phyloP scores from a whole-genome alignment of 2,113 vertebrate species.

The Pelvicachromis taeniatus region DNA sequence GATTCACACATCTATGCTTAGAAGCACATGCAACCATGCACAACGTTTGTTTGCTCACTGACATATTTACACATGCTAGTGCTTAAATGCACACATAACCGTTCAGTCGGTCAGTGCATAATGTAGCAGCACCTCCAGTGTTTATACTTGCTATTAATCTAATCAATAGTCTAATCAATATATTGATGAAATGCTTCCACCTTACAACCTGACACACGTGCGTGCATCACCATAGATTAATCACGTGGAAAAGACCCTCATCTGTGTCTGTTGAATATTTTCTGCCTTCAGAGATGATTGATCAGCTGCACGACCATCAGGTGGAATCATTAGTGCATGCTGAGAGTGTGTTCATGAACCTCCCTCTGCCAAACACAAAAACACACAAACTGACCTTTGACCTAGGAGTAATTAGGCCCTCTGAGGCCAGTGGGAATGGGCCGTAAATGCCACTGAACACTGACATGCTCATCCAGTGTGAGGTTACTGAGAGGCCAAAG shows the following conservation, averaged over 20 bases:
- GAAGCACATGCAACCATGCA: not conserved
- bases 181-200: slow-evolving; percentile 31
- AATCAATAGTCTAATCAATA: slow-evolving; percentile 56
- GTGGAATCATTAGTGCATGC: not conserved
- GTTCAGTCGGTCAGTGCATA: slow-evolving; percentile 25
- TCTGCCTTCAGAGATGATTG: slow-evolving; percentile 28
- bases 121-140: slow-evolving; percentile 27
- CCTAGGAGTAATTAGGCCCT: slow-evolving; percentile 50
- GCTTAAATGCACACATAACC: not conserved
- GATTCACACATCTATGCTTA: not conserved
- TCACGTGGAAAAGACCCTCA: slow-evolving; percentile 1
- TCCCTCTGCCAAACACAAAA: not conserved
- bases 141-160: slow-evolving; percentile 30
- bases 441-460: slow-evolving; percentile 55
- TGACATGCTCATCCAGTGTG: slow-evolving; percentile 44
- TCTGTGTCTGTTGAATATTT: not conserved
- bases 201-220: not conserved
- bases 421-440: slow-evolving; percentile 38
- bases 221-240: not conserved
- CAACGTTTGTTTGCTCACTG: not conserved
- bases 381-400: slow-evolving; percentile 33
- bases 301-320: slow-evolving; percentile 17
- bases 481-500: slow-evolving; percentile 48
- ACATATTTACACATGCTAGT: not conserved
- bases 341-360: not conserved